Percentiles rank a stretch among this genome's conserved stretches.
These are phyloP conservation scores for Conomelus anceps DNA, from an alignment of 2,888 invertebrate species.

Conservation along the genomic window DNA sequence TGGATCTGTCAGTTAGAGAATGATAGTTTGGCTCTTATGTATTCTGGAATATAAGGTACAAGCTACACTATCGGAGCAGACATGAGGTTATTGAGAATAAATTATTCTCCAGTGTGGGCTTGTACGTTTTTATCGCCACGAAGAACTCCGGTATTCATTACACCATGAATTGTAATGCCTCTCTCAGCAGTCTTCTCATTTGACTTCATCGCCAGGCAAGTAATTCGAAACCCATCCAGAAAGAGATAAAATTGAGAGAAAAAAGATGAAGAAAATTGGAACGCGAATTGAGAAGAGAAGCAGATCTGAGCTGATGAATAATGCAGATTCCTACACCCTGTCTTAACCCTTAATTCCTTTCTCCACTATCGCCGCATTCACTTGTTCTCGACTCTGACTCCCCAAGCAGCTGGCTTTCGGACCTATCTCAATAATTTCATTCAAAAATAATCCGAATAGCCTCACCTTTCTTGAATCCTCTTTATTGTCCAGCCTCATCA, in stretches of 20 bases:
- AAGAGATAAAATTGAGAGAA: not conserved
- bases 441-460: not conserved
- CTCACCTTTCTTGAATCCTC: not conserved
- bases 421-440: not conserved
- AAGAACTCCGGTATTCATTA: not conserved
- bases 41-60: not conserved
- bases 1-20: not conserved
- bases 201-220: too few relatives aligned
- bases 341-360: conserved; percentile 4
- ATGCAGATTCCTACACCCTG: conserved; percentile 5
- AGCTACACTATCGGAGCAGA: not conserved
- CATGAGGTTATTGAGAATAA: not conserved
- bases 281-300: not conserved
- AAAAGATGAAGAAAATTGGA: not conserved
- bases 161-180: not conserved
- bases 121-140: not conserved
- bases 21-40: not conserved
- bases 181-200: not conserved
- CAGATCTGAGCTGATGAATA: conserved; percentile 8
- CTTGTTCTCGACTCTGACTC: not conserved
- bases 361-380: not conserved
- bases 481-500: not conserved
- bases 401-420: not conserved
- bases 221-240: not conserved
- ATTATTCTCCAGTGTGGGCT: not conserved